Conservation (phyloP, 1,140 invertebrate species). For the Zaprionus ornatus region DNA sequence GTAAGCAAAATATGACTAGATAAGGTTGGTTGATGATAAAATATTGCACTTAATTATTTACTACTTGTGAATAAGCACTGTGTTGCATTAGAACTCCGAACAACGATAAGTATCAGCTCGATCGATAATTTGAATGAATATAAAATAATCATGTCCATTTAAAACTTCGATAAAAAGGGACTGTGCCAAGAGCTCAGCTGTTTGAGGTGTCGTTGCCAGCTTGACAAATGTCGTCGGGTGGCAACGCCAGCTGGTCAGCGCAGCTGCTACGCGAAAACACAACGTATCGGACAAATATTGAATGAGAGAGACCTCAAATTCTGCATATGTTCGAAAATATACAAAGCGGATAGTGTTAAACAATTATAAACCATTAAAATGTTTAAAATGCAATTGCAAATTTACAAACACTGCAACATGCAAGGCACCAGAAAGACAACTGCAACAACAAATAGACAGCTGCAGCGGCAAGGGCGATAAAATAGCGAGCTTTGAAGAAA, state of each 20-base stretch:
- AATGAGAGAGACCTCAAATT: neutral
- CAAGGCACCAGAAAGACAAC: neutral
- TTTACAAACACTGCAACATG: neutral
- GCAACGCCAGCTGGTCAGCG: conserved; percentile 6
- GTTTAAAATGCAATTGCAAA: neutral
- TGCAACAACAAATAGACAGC: neutral
- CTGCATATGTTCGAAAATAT: neutral
- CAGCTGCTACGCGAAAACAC: conserved; percentile 10
- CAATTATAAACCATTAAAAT: neutral
- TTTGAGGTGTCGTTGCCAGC: neutral
- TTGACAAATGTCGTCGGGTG: neutral
- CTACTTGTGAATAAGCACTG: too few relatives aligned
- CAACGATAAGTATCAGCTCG: too few relatives aligned
- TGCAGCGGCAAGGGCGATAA: conserved; percentile 9
- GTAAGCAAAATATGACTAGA: too few relatives aligned
- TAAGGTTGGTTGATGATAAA: too few relatives aligned
- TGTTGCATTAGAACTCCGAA: too few relatives aligned
- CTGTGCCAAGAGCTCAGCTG: conserved; percentile 20
- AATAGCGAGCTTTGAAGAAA: conserved; percentile 26
- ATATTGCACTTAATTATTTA: too few relatives aligned
- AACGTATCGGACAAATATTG: conserved; percentile 7
- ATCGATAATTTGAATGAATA: too few relatives aligned
- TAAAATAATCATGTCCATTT: too few relatives aligned
- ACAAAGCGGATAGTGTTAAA: neutral
- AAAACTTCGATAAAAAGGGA: too few relatives aligned